These are phyloP conservation scores for Trachelus tabidus DNA, from an alignment of 2,888 invertebrate genomes.

Conservation along the genomic window DNA sequence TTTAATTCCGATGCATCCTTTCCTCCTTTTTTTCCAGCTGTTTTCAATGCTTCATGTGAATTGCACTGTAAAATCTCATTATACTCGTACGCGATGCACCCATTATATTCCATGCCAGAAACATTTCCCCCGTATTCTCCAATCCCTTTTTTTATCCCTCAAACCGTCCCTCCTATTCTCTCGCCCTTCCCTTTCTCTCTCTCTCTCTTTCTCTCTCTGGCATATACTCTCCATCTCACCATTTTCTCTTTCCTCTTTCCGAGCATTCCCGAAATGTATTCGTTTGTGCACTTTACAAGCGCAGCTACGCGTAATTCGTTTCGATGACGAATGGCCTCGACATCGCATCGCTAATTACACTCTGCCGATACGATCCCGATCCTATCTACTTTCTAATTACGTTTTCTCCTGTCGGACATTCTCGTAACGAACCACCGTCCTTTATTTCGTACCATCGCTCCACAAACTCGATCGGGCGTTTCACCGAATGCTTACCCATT, in stretches of 20 bases:
- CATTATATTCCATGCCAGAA: conserved; percentile 57
- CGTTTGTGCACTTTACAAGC: conserved; percentile 33
- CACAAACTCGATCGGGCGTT: not conserved
- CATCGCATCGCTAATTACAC: conserved; percentile 42
- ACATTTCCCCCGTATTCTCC: conserved; percentile 45
- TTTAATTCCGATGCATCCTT: conserved; percentile 30
- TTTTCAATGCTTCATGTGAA: conserved; percentile 63
- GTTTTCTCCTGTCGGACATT: not conserved
- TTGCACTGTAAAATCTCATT: conserved; percentile 64
- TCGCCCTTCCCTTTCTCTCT: not conserved
- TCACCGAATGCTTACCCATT: not conserved
- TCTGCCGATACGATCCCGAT: conserved; percentile 34
- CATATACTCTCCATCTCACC: not conserved
- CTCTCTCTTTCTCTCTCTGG: not conserved
- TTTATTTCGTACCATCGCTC: not conserved
- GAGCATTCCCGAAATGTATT: conserved; percentile 51
- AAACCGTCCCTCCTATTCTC: conserved; percentile 14
- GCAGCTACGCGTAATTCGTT: conserved; percentile 44
- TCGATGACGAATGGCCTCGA: conserved; percentile 37
- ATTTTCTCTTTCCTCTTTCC: not conserved
- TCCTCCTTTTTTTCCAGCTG: conserved; percentile 36
- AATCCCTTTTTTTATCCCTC: conserved; percentile 20
- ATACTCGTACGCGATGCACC: conserved; percentile 59
- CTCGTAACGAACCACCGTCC: not conserved
- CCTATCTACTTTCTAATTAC: conserved; percentile 35